Evolutionary conservation across 2,888 invertebrate species (phyloP).

Genomic region (Acholoe squamosa): DNA sequence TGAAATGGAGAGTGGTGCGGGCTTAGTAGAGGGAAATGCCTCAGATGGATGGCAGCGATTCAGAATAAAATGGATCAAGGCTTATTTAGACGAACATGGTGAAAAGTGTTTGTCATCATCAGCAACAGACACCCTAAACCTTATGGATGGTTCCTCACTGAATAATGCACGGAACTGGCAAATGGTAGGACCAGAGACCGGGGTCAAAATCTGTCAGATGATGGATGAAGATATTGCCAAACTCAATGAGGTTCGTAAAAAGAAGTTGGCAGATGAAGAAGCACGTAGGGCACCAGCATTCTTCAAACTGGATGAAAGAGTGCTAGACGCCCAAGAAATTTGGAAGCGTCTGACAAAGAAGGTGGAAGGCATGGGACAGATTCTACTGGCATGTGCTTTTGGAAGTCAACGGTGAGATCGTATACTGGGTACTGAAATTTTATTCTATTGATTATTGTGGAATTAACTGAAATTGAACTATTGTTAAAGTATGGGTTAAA

Average conservation of each 20-base stretch:
- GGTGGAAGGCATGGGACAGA: constrained; percentile 75
- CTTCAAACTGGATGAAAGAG: constrained; percentile 67
- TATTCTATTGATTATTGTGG: not conserved
- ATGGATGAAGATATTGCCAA: constrained; percentile 71
- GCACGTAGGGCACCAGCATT: constrained; percentile 72
- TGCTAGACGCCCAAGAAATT: constrained; percentile 39
- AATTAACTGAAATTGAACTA: too few species aligned
- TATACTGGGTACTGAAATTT: not conserved
- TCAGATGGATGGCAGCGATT: constrained; percentile 74
- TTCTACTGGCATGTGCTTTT: constrained; percentile 79
- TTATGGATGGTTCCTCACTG: constrained; percentile 70
- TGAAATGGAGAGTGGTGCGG: not conserved
- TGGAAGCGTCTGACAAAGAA: constrained; percentile 71
- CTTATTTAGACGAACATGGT: constrained; percentile 73
- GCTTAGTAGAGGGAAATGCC: not conserved
- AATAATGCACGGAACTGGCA: constrained; percentile 79
- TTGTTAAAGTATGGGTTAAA: too few species aligned
- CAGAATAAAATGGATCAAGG: constrained; percentile 72
- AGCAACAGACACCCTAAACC: constrained; percentile 70
- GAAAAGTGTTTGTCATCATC: constrained; percentile 75
- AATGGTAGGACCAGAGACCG: constrained; percentile 72
- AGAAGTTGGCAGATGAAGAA: constrained; percentile 68
- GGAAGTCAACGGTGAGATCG: constrained; percentile 78
- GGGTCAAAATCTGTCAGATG: constrained; percentile 71
- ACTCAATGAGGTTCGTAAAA: constrained; percentile 64